Percentiles rank a stretch among this genome's conserved stretches.
phyloP scores from a whole-genome alignment of 2,113 vertebrate species.

The Grammatotria lemairii region DNA sequence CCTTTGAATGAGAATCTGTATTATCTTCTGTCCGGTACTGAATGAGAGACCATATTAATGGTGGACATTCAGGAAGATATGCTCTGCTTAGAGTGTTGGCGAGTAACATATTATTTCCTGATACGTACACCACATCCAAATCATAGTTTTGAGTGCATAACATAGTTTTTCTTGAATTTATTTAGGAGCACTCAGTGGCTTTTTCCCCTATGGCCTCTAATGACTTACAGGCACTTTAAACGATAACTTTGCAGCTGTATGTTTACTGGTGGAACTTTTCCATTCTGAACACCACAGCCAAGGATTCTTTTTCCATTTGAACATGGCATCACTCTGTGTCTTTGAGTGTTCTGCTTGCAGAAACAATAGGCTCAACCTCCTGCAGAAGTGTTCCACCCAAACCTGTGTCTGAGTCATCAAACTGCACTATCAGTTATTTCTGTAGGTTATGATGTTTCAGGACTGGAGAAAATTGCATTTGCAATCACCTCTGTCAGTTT shows the following conservation, averaged over 20 bases:
- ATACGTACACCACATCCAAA: neutral
- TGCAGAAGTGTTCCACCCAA: neutral
- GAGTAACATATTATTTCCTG: neutral
- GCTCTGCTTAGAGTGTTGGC: neutral
- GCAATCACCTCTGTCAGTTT: neutral
- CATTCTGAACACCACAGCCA: neutral
- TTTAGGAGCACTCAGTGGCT: neutral
- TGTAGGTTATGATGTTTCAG: neutral
- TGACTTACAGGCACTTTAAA: neutral
- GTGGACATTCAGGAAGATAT: neutral
- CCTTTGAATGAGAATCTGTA: neutral
- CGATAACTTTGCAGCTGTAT: neutral
- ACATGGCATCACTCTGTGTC: neutral
- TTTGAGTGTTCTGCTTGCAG: neutral
- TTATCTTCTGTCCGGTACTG: neutral
- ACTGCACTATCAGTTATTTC: neutral
- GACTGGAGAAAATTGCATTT: neutral
- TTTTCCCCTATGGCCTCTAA: neutral
- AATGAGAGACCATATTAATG: neutral
- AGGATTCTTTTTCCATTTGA: neutral
- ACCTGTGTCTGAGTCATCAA: neutral
- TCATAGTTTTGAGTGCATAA: neutral
- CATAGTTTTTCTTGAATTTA: neutral
- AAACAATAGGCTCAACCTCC: neutral
- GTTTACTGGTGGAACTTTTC: neutral